Percentiles rank a stretch among this genome's conserved stretches.
phyloP scores from a whole-genome alignment of 1,140 invertebrate genomes.

The Pentalonia nigronervosa region DNA sequence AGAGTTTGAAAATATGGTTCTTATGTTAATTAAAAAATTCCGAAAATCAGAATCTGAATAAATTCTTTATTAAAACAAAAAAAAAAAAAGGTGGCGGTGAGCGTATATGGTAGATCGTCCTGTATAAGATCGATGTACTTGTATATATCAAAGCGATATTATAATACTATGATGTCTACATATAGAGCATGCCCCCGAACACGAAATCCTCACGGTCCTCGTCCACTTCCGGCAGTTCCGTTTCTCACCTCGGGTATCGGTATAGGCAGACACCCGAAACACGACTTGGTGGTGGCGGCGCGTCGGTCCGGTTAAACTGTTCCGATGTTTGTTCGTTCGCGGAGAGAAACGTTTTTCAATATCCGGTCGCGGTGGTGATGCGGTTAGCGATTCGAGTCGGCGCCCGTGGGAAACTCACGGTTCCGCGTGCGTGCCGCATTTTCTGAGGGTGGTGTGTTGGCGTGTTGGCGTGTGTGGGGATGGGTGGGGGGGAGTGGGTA shows the following conservation, averaged over 20 bases:
- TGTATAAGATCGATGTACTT: not conserved
- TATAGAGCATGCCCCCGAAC: not conserved
- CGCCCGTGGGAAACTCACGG: conserved; percentile 45
- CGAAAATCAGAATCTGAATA: too few species aligned
- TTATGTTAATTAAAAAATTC: too few species aligned
- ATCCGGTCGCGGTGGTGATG: conserved; percentile 43
- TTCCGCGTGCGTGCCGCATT: not conserved
- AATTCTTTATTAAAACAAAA: too few species aligned
- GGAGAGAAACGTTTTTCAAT: conserved; percentile 43
- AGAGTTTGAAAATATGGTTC: too few species aligned
- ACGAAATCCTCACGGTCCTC: not conserved
- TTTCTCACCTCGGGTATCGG: not conserved
- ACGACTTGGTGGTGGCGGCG: not conserved
- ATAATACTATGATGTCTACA: not conserved
- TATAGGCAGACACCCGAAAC: not conserved
- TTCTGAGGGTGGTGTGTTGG: not conserved
- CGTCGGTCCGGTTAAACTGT: not conserved
- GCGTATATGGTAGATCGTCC: too few species aligned
- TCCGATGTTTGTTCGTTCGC: conserved; percentile 15
- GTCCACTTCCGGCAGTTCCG: conserved; percentile 1
- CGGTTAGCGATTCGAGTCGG: conserved; percentile 52
- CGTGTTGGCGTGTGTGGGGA: too few species aligned
- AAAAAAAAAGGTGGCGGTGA: too few species aligned
- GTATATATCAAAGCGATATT: not conserved
- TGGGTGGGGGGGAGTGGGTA: too few species aligned